Base-by-base conservation (phyloP, 2,113 vertebrate species). In the Otolemur garnettii region DNA sequence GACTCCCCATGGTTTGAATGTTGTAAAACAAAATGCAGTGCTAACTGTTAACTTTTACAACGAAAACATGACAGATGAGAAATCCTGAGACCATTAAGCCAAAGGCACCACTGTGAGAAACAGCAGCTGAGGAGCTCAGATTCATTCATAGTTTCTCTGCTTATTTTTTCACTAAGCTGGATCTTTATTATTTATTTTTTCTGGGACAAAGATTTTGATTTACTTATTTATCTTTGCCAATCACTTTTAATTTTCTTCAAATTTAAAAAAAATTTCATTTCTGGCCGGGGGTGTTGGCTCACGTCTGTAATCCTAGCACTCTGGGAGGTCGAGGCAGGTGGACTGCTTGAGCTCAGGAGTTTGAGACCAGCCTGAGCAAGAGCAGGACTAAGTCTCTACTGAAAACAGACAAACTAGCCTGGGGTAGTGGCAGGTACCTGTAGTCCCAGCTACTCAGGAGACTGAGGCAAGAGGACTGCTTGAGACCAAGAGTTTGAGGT, bases 241-340 rank as follows among this genome's bases (percentile, higher is more conserved):
- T 62, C 21, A 2, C 19, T 55, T 91, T 83, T 53, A 74, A 42
- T 87, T 96, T 91, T 57, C 92, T 92, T 18, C 24, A 28, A 71
- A n/a, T 64, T 62, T 87, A 87, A 59, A 59, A 91, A 91, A 64
- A 64, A 50, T 45, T 45, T 50, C 45, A 50, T 50, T 50, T 50
- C 45, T 50, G 45, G 24, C 10, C 1, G 4, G 62, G 62, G 26
- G 11, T 26, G 12, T 10, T 4, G 4, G 28, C 24, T 64, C 62
- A 64, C 1, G 62, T 9, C 62, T 64, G 26, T 64, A 64, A 64
- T 64, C 26, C 24, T 26, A 64, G 26, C 62, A 64, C 11, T 10
- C 28, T 64, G 62, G 62, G 62, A 64, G 62, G 24, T 4, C 62
- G 26, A 64, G 26, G 62, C 62, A 28, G 62, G 26, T 26, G 60